Percentiles rank a stretch among this genome's conserved stretches.
Evolutionary conservation across 2,113 vertebrate genomes (phyloP).

Genomic region (Laterallus jamaicensis): DNA sequence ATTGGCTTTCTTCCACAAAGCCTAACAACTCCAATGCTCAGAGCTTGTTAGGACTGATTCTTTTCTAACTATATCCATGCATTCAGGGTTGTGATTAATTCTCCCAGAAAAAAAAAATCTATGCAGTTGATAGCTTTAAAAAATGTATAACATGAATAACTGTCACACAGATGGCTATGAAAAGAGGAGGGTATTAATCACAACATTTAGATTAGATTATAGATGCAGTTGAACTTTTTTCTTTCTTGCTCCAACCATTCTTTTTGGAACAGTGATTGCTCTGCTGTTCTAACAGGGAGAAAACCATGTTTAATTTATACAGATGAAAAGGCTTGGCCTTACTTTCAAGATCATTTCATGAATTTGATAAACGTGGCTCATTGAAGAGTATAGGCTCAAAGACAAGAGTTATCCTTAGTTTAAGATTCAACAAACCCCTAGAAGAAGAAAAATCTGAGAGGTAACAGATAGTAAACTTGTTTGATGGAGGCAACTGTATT

Average conservation of each 20-base stretch:
- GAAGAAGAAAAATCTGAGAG: background rate
- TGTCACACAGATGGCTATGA: conserved; percentile 6
- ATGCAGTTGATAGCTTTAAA: conserved; percentile 8
- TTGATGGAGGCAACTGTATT: background rate
- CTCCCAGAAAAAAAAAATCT: background rate
- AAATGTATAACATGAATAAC: background rate
- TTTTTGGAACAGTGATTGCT: background rate
- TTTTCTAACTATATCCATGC: background rate
- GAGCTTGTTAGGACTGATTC: conserved; percentile 20
- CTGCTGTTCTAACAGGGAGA: background rate
- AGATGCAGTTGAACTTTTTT: conserved; percentile 7
- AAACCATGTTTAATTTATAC: background rate
- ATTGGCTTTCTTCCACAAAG: conserved; percentile 11
- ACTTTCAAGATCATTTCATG: background rate
- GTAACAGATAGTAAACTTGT: background rate
- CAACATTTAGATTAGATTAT: conserved; percentile 27
- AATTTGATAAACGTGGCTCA: background rate
- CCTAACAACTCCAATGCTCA: background rate
- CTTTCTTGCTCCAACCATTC: background rate
- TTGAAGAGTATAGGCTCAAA: background rate
- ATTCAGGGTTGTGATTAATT: conserved; percentile 24
- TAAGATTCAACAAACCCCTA: background rate
- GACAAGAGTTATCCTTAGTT: background rate
- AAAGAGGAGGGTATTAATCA: conserved; percentile 17
- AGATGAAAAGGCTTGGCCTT: background rate